Evolutionary conservation across 2,888 invertebrate genomes (phyloP).

Genomic region (Phengaris arion): DNA sequence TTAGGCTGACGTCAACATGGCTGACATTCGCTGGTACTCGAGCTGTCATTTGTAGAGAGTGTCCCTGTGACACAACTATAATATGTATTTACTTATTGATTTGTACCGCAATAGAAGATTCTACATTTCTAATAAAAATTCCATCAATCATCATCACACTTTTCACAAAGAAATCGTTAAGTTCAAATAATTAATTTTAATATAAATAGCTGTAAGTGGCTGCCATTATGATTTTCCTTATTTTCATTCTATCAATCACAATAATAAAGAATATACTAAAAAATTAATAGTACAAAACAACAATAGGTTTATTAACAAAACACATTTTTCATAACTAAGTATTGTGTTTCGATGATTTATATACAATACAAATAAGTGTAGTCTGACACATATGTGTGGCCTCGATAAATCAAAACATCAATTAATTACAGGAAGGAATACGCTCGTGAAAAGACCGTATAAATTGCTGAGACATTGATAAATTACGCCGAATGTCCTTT

Average conservation of each 20-base stretch:
- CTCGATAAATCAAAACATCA: slow-evolving; percentile 31
- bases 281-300: slow-evolving; percentile 2
- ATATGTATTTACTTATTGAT: too few species aligned
- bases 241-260: too few species aligned
- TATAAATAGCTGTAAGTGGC: not conserved
- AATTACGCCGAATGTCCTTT: slow-evolving; percentile 30
- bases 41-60: too few species aligned
- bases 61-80: too few species aligned
- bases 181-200: not conserved
- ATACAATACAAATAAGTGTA: slow-evolving; percentile 32
- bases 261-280: not conserved
- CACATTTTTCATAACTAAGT: slow-evolving; percentile 30
- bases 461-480: slow-evolving; percentile 31
- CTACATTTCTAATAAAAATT: too few species aligned
- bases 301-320: slow-evolving; percentile 25
- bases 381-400: slow-evolving; percentile 7
- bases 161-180: too few species aligned
- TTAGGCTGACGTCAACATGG: too few species aligned
- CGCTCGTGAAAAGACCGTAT: slow-evolving; percentile 30
- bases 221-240: not conserved
- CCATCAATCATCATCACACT: too few species aligned
- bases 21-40: too few species aligned
- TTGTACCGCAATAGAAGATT: too few species aligned
- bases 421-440: slow-evolving; percentile 31
- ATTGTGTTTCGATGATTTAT: slow-evolving; percentile 31